These are phyloP conservation scores for Rhamnusium bicolor DNA, from an alignment of 2,888 invertebrate genomes.

Conservation along the genomic window DNA sequence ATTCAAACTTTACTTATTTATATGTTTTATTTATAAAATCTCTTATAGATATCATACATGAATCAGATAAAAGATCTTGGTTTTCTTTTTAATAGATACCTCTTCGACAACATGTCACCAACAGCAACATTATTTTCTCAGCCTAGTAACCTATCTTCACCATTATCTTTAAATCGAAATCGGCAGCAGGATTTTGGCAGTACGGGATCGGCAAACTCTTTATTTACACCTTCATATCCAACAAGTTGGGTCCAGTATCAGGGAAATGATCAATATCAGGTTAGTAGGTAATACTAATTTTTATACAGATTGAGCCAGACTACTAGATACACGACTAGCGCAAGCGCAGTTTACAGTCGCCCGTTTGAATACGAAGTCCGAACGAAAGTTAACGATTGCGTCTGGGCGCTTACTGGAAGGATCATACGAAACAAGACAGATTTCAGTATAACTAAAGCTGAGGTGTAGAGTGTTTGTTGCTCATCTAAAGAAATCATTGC, in stretches of 20 bases:
- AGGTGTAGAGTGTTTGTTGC: too few species aligned
- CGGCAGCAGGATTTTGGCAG: constrained; percentile 53
- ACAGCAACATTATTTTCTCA: constrained; percentile 59
- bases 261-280: constrained; percentile 52
- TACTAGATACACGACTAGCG: not conserved
- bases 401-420: too few species aligned
- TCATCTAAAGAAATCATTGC: too few species aligned
- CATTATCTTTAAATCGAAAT: constrained; percentile 36
- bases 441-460: too few species aligned
- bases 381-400: too few species aligned
- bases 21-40: too few species aligned
- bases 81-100: constrained; percentile 4
- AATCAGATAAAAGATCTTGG: too few species aligned
- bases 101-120: constrained; percentile 56
- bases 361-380: too few species aligned
- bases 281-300: constrained; percentile 5
- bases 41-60: not conserved
- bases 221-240: constrained; percentile 43
- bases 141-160: constrained; percentile 39
- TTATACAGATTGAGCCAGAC: not conserved
- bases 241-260: constrained; percentile 57
- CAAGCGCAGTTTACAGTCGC: too few species aligned
- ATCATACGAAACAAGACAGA: too few species aligned
- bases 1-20: too few species aligned
- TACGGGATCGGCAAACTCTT: constrained; percentile 29